A percentile compares a stretch with the other conserved stretches of the same genome.
These are phyloP conservation scores for Platichthys stellatus DNA, from an alignment of 2,113 vertebrate species.

Conservation along the genomic window DNA sequence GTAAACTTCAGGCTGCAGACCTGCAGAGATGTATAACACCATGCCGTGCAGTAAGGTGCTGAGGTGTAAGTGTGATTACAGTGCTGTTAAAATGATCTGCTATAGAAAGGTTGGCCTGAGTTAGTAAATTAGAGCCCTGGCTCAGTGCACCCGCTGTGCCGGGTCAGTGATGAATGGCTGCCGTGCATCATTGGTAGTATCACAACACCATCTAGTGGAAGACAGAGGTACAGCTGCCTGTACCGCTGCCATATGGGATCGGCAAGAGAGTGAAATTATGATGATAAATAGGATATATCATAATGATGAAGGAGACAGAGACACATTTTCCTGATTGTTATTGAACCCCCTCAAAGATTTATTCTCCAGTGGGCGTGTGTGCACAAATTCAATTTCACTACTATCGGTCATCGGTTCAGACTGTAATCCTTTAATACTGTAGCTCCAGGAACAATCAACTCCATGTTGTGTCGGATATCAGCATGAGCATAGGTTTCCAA, in stretches of 20 bases:
- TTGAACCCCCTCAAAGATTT: too few species aligned
- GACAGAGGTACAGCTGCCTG: conserved; percentile 17
- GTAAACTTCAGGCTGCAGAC: neutral
- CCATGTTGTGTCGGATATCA: too few species aligned
- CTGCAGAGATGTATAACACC: conserved; percentile 16
- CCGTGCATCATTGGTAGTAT: conserved; percentile 45
- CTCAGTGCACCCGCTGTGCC: conserved; percentile 15
- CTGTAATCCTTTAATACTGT: too few species aligned
- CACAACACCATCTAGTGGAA: conserved; percentile 76
- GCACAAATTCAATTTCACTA: neutral
- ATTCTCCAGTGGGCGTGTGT: too few species aligned
- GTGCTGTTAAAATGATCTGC: conserved; percentile 34
- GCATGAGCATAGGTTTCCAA: too few species aligned
- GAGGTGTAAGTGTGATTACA: conserved; percentile 39
- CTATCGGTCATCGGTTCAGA: neutral
- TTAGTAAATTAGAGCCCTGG: conserved; percentile 45
- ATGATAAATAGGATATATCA: too few species aligned
- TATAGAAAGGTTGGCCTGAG: conserved; percentile 33
- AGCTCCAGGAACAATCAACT: too few species aligned
- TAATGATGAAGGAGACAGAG: too few species aligned
- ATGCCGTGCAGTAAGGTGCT: conserved; percentile 8
- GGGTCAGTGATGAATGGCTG: conserved; percentile 29
- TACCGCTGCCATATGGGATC: neutral
- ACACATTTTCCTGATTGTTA: too few species aligned
- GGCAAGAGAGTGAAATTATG: rapidly evolving